Base-by-base conservation (phyloP, 2,113 vertebrate species). In the Podiceps cristatus region DNA sequence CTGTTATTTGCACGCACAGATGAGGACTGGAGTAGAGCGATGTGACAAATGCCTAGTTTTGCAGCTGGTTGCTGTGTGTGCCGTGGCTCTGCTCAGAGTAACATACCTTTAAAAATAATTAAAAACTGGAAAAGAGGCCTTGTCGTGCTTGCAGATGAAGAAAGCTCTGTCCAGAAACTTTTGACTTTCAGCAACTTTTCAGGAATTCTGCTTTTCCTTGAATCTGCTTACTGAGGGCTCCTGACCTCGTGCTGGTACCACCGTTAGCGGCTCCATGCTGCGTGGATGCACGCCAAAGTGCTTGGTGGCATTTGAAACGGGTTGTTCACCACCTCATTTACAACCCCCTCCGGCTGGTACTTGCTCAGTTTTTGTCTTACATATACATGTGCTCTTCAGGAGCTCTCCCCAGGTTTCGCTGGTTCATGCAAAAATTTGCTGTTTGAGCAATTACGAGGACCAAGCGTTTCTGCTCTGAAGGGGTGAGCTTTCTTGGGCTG, bases 241-340 rank as follows among this genome's bases (percentile, higher is more conserved):
- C 53, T 3, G 6, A 2, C 11, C 35, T 69, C 64, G 8, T 0
- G 3, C 62, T 37, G 23, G 20, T 55, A 14, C 53, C 64, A 23
- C 11, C 1, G 2, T 7, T 75, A 19, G 69, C 2, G 4, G 18
- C 17, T 80, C 13, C 63, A 44, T 35, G 25, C 63, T 47, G 47
- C 0, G 2, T 18, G 67, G 4, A 8, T 44, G 22, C 23, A 0
- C 0, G 1, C 75, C 9, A 5, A 17, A 55, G 40, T 14, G n/a
- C 63, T 78, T 27, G 29, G 20, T 28, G 73, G 25, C 14, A 18
- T 19, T 35, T 49, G 58, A 49, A 58, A 76, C 50, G 74, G 28
- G 59, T 58, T 79, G 66, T 64, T 53, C 27, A 25, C 33, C 18
- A 10, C 77, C 58, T 94, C 53, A 4, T 73, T 91, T 90, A 58